Evolutionary conservation across 2,113 vertebrate genomes (phyloP), one percentile per base, ranked within the genome.

Genomic region (Bagarius yarrelli): DNA sequence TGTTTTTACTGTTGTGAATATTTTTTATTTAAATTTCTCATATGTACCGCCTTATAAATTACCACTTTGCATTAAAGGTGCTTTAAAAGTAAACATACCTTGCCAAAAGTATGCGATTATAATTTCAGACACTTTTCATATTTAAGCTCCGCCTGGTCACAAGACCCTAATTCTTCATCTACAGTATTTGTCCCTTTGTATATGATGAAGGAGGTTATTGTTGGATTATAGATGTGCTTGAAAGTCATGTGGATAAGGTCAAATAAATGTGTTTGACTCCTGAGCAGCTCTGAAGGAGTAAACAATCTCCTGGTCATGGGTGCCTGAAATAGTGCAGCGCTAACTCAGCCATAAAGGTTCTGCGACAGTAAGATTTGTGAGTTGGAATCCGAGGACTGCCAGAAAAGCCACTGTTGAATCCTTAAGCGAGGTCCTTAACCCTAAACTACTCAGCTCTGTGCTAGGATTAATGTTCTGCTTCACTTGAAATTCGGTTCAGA

Each of bases 391-490:
- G 15, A 40, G 23, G 32, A 16, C 23, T 59, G 32, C 21, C 55
- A 59, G 73, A 76, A 59, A 59, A 76, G n/a, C 73, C 50, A 57
- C 21, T 57, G 34, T 25, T 36, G 56, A 59, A 59, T 76, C 73
- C 73, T 76, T 25, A 34, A 76, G 30, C 18, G 13, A 55, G 56
- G 73, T 55, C 55, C 55, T 76, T 40, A 59, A 76, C 73, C 53
- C 53, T 57, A 21, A 57, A 40, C 27, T 74, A 74, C 30, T 57
- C 11, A 57, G 30, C 30, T 36, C 52, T 57, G 72, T 57, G 27
- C 30, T 74, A 4, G 72, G 52, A 74, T 74, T 74, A 8, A 19
- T 74, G 71, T 74, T 74, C 52, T 74, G 72, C 30, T 13, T 74
- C 53, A 74, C 53, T 36, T 36, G 27, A 74, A 74, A 57, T 47